A percentile compares a stretch with the other conserved stretches of the same genome.
These are phyloP conservation scores for Hirudo medicinalis DNA, from an alignment of 1,140 invertebrate species.

Conservation along the genomic window DNA sequence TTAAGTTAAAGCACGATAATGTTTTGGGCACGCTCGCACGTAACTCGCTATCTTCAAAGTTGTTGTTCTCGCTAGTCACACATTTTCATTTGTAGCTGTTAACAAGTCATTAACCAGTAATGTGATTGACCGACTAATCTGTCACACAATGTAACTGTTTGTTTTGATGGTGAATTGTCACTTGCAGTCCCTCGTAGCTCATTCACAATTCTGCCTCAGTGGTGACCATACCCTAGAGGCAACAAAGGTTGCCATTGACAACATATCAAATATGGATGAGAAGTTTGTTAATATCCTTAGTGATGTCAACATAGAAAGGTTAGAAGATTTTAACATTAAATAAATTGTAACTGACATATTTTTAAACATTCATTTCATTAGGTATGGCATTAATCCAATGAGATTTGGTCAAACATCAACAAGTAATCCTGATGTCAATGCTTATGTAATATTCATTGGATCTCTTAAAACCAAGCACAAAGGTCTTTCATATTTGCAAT, in stretches of 20 bases:
- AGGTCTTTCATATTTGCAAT: conserved; percentile 27
- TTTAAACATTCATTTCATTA: no score
- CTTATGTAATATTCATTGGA: conserved; percentile 85
- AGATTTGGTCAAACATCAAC: conserved; percentile 60
- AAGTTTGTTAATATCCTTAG: conserved; percentile 76
- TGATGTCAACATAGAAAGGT: conserved; percentile 75
- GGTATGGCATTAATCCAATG: conserved; percentile 72
- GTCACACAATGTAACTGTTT: not conserved
- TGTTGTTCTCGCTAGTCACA: conserved; percentile 33
- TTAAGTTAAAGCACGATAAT: no score
- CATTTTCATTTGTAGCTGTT: not conserved
- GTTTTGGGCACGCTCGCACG: not conserved
- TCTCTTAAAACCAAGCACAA: conserved; percentile 75
- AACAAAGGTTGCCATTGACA: conserved; percentile 58
- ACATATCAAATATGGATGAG: conserved; percentile 59
- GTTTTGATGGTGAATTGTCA: not conserved
- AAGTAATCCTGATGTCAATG: conserved; percentile 54
- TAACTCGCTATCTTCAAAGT: no score
- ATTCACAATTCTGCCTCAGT: conserved; percentile 51
- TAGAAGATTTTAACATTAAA: not conserved
- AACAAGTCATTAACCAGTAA: not conserved
- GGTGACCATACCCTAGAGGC: conserved; percentile 71
- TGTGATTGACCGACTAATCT: not conserved
- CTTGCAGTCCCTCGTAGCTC: conserved; percentile 71
- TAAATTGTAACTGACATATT: no score